These are phyloP conservation scores for Habropoda laboriosa DNA, from an alignment of 1,140 invertebrate species.

Conservation along the genomic window DNA sequence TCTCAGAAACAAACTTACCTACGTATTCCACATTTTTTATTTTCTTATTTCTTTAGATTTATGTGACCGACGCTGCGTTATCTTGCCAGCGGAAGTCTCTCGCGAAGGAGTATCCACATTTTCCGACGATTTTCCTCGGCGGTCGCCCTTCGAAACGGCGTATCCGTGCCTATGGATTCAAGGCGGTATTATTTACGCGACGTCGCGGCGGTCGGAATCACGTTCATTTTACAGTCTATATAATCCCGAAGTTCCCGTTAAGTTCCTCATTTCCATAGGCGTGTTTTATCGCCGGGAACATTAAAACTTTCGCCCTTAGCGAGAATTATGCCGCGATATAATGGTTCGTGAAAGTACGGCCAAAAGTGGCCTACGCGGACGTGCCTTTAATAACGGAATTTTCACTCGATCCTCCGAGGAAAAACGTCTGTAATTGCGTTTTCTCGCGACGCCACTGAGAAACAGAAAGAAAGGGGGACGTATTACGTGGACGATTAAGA, in stretches of 20 bases:
- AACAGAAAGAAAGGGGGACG: conserved; percentile 42
- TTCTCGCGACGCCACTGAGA: background rate
- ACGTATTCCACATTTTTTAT: no score
- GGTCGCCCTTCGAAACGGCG: background rate
- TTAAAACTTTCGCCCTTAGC: conserved; percentile 44
- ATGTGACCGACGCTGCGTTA: no score
- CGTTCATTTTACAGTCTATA: conserved; percentile 49
- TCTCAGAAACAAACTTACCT: no score
- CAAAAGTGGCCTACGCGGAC: conserved; percentile 8
- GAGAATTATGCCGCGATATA: conserved; percentile 34
- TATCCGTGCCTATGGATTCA: no score
- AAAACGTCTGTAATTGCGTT: conserved; percentile 31
- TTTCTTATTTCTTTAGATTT: no score
- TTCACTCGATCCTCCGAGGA: background rate
- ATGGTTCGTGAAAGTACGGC: conserved; percentile 16
- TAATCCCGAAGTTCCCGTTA: conserved; percentile 37
- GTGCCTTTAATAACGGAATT: conserved; percentile 31
- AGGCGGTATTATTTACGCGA: conserved; percentile 4
- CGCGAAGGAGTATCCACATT: no score
- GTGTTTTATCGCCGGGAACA: conserved; percentile 44
- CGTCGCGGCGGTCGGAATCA: conserved; percentile 4
- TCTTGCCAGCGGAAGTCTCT: no score
- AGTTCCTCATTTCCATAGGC: conserved; percentile 40
- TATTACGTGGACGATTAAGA: conserved; percentile 35
- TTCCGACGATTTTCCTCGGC: background rate